Conservation (phyloP, 2,113 vertebrate genomes). For the Cebus imitator region DNA sequence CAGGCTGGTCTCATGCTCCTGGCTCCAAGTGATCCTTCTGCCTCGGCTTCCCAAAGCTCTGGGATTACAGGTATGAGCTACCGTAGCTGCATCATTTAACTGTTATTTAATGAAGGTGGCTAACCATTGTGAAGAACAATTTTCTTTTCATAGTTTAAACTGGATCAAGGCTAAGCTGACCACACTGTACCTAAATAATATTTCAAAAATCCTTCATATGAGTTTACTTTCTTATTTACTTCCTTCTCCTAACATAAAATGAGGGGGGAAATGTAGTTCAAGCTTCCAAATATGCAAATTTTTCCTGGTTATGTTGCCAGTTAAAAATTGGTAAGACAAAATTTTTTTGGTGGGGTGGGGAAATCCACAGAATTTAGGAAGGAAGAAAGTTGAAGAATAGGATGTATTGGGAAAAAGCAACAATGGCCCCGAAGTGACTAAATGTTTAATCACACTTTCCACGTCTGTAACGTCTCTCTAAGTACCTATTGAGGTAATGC, state of each 20-base stretch:
- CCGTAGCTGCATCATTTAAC: neutral
- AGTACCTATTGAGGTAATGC: neutral
- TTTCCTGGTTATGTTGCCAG: constrained; percentile 15
- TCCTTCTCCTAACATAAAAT: constrained; percentile 21
- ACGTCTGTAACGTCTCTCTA: neutral
- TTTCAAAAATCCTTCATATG: neutral
- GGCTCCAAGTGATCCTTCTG: no score
- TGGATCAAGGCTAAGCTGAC: neutral
- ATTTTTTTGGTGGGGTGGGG: neutral
- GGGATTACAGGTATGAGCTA: no score
- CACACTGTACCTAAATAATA: neutral
- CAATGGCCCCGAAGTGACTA: neutral
- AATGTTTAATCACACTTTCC: neutral
- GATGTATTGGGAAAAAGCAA: neutral
- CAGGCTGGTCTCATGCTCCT: no score
- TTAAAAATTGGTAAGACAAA: neutral
- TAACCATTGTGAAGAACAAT: neutral
- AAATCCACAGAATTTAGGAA: neutral
- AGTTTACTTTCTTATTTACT: constrained; percentile 42
- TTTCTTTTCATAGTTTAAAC: constrained; percentile 47
- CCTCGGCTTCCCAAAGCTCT: no score
- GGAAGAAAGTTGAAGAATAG: neutral
- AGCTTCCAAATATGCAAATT: constrained; percentile 17
- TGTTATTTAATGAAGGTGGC: neutral
- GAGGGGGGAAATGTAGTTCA: neutral